Evolutionary conservation across 2,113 vertebrate genomes (phyloP), one percentile per base, ranked within the genome.

Genomic region (Rhinichthys klamathensis): DNA sequence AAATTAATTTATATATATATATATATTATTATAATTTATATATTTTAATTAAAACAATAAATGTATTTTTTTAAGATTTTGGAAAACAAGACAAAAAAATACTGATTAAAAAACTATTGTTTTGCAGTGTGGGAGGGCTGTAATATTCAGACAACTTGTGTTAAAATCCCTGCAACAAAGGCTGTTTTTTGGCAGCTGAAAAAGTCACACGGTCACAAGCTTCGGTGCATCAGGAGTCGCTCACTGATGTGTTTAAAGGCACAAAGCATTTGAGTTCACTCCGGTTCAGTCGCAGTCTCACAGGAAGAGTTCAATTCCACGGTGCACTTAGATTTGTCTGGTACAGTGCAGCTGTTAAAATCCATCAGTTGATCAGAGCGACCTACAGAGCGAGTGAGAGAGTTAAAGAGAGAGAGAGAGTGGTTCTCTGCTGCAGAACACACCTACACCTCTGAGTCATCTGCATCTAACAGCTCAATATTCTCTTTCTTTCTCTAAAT

Each of bases 401-500:
- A 80, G 44, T 56, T 25, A 69, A 35, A 79, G 54, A 79, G 12
- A 63, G n/a, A 70, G 85, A 87, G 61, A 85, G 49, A 70, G 80
- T 41, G 67, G 72, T 80, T 86, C 82, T 84, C 67, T 78, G 73
- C 77, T 87, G 82, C 82, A 86, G 87, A 84, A 88, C 80, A 88
- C 89, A 90, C 89, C 87, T 90, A 90, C 89, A 90, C 89, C 79
- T 88, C 89, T 90, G 89, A 90, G 85, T 90, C 89, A 90, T 88
- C 87, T 75, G 49, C 77, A 84, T 56, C 87, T 88, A 87, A 84
- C 82, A 85, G 82, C 83, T 63, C 82, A 88, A 80, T 83, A 23
- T 56, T 78, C 13, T 77, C 56, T 32, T 72, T 49, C 49, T 69
- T 60, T 84, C 58, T 78, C 13, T 78, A 49, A 67, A 32, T 83